Percentiles rank a stretch among this genome's conserved stretches.
Conservation (phyloP, 2,797 vertebrate species). For the Rhodeus uyekii region DNA sequence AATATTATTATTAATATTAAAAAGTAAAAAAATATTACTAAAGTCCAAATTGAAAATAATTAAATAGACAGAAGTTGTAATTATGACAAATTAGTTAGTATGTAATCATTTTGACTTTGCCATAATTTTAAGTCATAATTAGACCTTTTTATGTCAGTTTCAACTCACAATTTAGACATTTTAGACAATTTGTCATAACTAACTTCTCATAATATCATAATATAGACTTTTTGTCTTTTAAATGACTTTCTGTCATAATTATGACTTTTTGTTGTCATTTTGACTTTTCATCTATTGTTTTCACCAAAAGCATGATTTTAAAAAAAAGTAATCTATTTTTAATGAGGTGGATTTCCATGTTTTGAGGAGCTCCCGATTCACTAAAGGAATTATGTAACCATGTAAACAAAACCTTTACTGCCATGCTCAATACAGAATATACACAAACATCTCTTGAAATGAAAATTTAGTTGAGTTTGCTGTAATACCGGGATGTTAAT, state of each 20-base stretch:
- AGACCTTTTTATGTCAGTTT: background rate
- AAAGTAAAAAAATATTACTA: no score
- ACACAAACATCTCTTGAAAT: background rate
- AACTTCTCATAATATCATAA: background rate
- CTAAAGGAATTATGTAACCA: background rate
- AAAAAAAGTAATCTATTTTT: background rate
- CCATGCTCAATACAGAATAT: background rate
- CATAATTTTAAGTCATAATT: background rate
- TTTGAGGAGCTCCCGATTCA: background rate
- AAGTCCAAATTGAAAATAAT: background rate
- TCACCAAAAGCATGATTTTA: background rate
- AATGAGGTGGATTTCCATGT: background rate
- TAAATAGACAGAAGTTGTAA: background rate
- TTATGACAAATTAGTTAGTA: background rate
- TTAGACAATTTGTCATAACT: background rate
- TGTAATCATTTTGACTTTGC: background rate
- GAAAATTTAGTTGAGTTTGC: background rate
- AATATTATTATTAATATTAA: background rate
- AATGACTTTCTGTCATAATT: background rate
- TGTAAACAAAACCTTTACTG: background rate
- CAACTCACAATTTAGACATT: background rate
- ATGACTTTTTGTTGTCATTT: background rate
- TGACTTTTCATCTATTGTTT: background rate
- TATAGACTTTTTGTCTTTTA: background rate
- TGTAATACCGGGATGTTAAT: background rate